These are phyloP conservation scores for Halictus ligatus DNA, from an alignment of 2,888 invertebrate genomes.

Conservation along the genomic window DNA sequence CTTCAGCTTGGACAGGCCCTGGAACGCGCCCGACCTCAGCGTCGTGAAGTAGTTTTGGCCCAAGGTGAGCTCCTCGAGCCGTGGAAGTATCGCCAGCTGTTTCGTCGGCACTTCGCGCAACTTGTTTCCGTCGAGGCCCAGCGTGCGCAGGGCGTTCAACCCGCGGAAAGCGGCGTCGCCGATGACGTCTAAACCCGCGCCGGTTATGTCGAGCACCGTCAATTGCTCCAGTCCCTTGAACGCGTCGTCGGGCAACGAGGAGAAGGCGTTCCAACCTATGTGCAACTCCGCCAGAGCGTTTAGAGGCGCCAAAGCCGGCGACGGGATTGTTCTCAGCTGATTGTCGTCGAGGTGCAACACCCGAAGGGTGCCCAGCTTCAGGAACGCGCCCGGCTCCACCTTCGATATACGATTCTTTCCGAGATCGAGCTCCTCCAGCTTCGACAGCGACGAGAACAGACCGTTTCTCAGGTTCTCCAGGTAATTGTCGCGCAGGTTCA, in stretches of 20 bases:
- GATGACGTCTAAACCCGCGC: slow-evolving; percentile 92
- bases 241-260: slow-evolving; percentile 90
- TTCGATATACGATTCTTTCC: slow-evolving; percentile 93
- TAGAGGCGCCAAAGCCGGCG: slow-evolving; percentile 89
- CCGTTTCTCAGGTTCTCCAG: slow-evolving; percentile 91
- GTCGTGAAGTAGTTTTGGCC: slow-evolving; percentile 93
- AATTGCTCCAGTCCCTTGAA: slow-evolving; percentile 92
- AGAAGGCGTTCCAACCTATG: slow-evolving; percentile 93
- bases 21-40: slow-evolving; percentile 90
- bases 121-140: slow-evolving; percentile 93
- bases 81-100: slow-evolving; percentile 89
- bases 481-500: slow-evolving; percentile 93
- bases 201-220: slow-evolving; percentile 91
- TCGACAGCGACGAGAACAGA: slow-evolving; percentile 90
- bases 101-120: slow-evolving; percentile 90
- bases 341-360: slow-evolving; percentile 94
- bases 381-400: slow-evolving; percentile 91
- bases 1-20: slow-evolving; percentile 91
- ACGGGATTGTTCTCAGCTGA: slow-evolving; percentile 91
- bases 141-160: slow-evolving; percentile 89
- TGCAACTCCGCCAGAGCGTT: slow-evolving; percentile 93
- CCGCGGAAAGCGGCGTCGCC: slow-evolving; percentile 91
- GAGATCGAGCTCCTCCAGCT: slow-evolving; percentile 93
- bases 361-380: slow-evolving; percentile 90
- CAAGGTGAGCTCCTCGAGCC: slow-evolving; percentile 92